Evolutionary conservation across 2,797 vertebrate genomes (phyloP).

Genomic region (Macropus fuliginosus): DNA sequence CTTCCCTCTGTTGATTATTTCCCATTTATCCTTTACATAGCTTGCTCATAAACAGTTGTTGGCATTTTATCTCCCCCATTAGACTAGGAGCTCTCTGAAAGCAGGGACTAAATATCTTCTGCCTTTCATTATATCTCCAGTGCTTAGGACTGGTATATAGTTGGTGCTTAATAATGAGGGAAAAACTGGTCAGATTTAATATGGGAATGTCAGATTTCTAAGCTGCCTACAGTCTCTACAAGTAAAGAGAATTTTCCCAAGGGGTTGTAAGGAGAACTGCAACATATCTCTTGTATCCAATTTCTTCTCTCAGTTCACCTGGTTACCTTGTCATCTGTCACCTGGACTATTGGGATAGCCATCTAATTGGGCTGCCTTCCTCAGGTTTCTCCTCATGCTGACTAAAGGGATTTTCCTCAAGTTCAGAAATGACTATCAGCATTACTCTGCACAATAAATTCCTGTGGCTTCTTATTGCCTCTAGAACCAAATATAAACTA

Average conservation of each 20-base stretch:
- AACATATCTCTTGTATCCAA: not conserved
- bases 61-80: not conserved
- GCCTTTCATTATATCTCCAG: not conserved
- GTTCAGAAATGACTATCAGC: not conserved
- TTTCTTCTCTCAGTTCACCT: not conserved
- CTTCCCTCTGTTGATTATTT: not conserved
- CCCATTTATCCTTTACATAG: not conserved
- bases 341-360: not conserved
- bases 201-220: not conserved
- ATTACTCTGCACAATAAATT: not conserved
- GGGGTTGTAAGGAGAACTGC: not conserved
- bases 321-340: not conserved
- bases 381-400: not conserved
- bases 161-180: not conserved
- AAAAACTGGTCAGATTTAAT: not conserved
- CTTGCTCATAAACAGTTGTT: not conserved
- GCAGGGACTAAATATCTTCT: not conserved
- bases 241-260: not conserved
- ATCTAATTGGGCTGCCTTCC: not conserved
- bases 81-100: not conserved
- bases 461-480: not conserved
- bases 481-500: not conserved
- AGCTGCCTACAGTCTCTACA: not conserved
- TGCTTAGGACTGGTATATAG: not conserved
- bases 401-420: not conserved